Percentiles rank a stretch among this genome's conserved stretches.
Conservation (phyloP, 1,140 invertebrate species). For the Apis mellifera region Amel_HAv3.1 CM009940.2:7685001-7685500, state of each 20-base stretch:
- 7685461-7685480: slow-evolving; percentile 5
- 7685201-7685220: not conserved
- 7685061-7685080: not conserved
- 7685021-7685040: not conserved
- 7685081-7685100: not conserved
- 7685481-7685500: slow-evolving; percentile 10
- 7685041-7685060: not conserved
- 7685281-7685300: no score
- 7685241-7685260: slow-evolving; percentile 1
- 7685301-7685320: no score
- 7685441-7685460: not conserved
- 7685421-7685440: no score
- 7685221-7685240: not conserved
- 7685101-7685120: slow-evolving; percentile 4
- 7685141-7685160: not conserved
- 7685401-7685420: no score
- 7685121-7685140: slow-evolving; percentile 1
- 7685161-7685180: not conserved
- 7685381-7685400: no score
- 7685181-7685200: slow-evolving; percentile 1
- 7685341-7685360: no score
- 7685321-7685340: no score
- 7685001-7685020: not conserved
- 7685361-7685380: no score
- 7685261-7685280: not conserved